phyloP scores from a whole-genome alignment of 2,888 invertebrate species.

The Apoderus coryli region DNA sequence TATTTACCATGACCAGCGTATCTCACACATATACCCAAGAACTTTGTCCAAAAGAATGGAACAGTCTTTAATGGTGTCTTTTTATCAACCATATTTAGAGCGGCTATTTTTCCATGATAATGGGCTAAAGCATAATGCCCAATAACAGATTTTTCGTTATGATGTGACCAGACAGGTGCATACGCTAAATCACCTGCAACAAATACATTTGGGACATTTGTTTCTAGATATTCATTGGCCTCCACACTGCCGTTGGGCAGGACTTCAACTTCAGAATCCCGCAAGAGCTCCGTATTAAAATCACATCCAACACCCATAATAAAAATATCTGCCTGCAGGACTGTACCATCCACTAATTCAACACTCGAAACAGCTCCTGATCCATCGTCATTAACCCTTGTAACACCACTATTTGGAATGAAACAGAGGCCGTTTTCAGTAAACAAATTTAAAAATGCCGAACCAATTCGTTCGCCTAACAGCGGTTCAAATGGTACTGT shows the following conservation, averaged over 20 bases:
- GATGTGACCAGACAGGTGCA: constrained; percentile 62
- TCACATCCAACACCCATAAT: constrained; percentile 76
- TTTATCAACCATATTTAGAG: constrained; percentile 66
- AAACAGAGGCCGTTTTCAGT: constrained; percentile 67
- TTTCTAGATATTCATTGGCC: constrained; percentile 58
- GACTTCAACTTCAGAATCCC: constrained; percentile 52
- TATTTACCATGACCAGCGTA: constrained; percentile 71
- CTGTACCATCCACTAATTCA: constrained; percentile 49
- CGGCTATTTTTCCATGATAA: constrained; percentile 81
- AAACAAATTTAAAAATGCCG: constrained; percentile 54
- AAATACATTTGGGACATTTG: constrained; percentile 63
- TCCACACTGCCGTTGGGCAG: constrained; percentile 49
- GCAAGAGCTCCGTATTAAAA: constrained; percentile 69
- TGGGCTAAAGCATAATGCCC: constrained; percentile 84
- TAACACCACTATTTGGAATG: constrained; percentile 37
- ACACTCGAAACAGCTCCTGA: constrained; percentile 48
- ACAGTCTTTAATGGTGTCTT: constrained; percentile 50
- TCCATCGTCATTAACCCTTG: constrained; percentile 43
- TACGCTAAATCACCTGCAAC: constrained; percentile 88
- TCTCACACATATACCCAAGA: constrained; percentile 57
- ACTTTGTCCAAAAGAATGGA: constrained; percentile 87
- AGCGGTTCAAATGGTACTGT: constrained; percentile 44
- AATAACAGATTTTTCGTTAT: constrained; percentile 50
- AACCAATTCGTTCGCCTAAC: constrained; percentile 68
- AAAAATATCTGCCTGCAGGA: constrained; percentile 63